Conservation (phyloP, 2,888 invertebrate species). For the Abrostola tripartita region DNA sequence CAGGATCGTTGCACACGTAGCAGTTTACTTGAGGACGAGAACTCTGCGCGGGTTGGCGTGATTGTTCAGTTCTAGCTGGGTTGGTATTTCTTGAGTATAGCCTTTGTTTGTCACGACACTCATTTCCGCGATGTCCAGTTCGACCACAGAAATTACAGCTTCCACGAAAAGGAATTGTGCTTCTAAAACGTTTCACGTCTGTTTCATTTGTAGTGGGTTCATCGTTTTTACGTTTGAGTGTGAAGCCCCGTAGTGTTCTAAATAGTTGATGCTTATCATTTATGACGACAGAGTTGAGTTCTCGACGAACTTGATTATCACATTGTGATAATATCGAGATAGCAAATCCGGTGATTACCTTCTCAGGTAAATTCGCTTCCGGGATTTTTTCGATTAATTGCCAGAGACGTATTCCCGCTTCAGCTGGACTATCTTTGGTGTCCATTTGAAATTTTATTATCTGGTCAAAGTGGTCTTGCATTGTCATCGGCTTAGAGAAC, state of each 20-base stretch:
- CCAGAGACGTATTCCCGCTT: slow-evolving; percentile 45
- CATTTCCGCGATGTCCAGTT: slow-evolving; percentile 1
- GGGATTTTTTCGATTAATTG: slow-evolving; percentile 41
- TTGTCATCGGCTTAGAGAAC: slow-evolving; percentile 46
- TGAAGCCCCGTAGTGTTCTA: slow-evolving; percentile 3
- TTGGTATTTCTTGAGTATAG: background rate
- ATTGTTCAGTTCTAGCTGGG: no score
- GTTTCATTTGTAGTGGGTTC: background rate
- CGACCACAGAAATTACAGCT: slow-evolving; percentile 3
- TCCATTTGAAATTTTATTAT: slow-evolving; percentile 45
- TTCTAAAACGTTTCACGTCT: background rate
- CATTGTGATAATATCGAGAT: slow-evolving; percentile 27
- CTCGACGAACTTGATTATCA: no score
- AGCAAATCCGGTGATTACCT: slow-evolving; percentile 37
- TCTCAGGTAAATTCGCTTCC: slow-evolving; percentile 24
- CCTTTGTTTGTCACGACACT: slow-evolving; percentile 4
- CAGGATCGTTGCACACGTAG: background rate
- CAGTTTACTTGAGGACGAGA: no score
- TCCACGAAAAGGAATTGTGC: background rate
- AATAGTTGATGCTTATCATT: slow-evolving; percentile 13
- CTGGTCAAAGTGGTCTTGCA: slow-evolving; percentile 54
- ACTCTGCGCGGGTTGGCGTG: no score
- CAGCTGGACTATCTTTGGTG: slow-evolving; percentile 35
- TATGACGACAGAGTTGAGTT: slow-evolving; percentile 5
- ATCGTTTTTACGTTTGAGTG: slow-evolving; percentile 4